Percentiles rank a stretch among this genome's conserved stretches.
Conservation (phyloP, 2,888 invertebrate species). For the Drosophila subsilvestris region DNA sequence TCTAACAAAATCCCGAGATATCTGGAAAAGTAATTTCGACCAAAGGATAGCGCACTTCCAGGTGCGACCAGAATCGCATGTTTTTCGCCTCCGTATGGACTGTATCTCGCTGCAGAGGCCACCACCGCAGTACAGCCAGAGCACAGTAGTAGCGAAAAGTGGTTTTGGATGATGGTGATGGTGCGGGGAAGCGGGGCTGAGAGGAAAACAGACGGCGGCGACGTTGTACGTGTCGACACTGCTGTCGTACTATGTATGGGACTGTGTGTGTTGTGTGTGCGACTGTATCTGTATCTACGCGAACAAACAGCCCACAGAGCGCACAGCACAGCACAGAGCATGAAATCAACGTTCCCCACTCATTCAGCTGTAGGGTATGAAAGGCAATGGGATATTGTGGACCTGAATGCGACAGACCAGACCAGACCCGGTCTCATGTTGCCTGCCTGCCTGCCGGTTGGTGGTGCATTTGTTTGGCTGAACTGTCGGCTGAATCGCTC, state of each 20-base stretch:
- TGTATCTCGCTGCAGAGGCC: slow-evolving; percentile 46
- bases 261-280: slow-evolving; percentile 27
- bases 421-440: not conserved
- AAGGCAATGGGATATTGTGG: slow-evolving; percentile 38
- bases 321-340: slow-evolving; percentile 8
- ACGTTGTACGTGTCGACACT: slow-evolving; percentile 34
- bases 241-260: slow-evolving; percentile 40
- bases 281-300: slow-evolving; percentile 44
- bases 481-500: slow-evolving; percentile 5
- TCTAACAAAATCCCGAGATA: slow-evolving; percentile 19
- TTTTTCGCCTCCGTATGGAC: slow-evolving; percentile 32
- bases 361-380: slow-evolving; percentile 33
- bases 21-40: slow-evolving; percentile 1
- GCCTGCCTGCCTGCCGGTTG: not conserved
- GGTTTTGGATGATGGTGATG: slow-evolving; percentile 6
- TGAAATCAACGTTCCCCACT: slow-evolving; percentile 27
- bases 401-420: slow-evolving; percentile 18
- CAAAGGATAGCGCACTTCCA: slow-evolving; percentile 25
- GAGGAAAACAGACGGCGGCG: slow-evolving; percentile 24
- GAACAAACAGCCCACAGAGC: slow-evolving; percentile 57
- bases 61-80: slow-evolving; percentile 40
- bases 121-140: slow-evolving; percentile 38
- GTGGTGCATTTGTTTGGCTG: not conserved
- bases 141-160: slow-evolving; percentile 30
- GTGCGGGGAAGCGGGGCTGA: slow-evolving; percentile 3